Percentiles rank a stretch among this genome's conserved stretches.
phyloP scores from a whole-genome alignment of 2,113 vertebrate genomes.

The Conger conger region DNA sequence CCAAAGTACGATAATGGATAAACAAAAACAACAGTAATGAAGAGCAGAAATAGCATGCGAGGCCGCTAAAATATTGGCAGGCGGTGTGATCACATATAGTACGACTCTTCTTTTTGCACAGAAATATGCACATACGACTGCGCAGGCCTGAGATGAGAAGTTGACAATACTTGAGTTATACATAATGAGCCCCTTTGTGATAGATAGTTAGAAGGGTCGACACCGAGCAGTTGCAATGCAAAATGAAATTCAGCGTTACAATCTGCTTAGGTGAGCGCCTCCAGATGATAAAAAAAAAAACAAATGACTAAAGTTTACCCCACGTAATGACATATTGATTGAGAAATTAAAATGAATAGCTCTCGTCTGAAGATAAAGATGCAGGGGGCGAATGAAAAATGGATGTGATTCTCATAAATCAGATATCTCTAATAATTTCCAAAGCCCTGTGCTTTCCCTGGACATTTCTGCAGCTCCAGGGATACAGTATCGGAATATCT shows the following conservation, averaged over 20 bases:
- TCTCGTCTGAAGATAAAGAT: constrained; percentile 3
- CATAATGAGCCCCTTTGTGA: no score
- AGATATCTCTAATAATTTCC: constrained; percentile 24
- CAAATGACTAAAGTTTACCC: constrained; percentile 21
- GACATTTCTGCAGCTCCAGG: constrained; percentile 10
- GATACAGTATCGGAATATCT: constrained; percentile 39
- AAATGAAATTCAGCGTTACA: background rate
- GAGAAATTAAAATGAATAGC: constrained; percentile 30
- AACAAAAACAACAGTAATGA: background rate
- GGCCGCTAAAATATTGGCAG: background rate
- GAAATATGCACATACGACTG: background rate
- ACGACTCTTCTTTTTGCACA: background rate
- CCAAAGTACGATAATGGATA: background rate
- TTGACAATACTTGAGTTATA: no score
- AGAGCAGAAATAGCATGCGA: background rate
- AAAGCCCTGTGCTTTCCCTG: constrained; percentile 14
- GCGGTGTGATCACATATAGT: background rate
- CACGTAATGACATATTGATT: constrained; percentile 42
- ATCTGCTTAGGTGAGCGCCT: background rate
- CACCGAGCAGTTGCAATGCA: background rate
- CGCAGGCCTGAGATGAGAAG: background rate
- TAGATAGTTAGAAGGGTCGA: background rate
- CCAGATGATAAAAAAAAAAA: constrained; percentile 19
- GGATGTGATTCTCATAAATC: constrained; percentile 20
- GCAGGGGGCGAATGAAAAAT: constrained; percentile 19